Percentiles rank a stretch among this genome's conserved stretches.
Conservation (phyloP, 2,797 vertebrate species). For the Kryptopterus vitreolus region DNA sequence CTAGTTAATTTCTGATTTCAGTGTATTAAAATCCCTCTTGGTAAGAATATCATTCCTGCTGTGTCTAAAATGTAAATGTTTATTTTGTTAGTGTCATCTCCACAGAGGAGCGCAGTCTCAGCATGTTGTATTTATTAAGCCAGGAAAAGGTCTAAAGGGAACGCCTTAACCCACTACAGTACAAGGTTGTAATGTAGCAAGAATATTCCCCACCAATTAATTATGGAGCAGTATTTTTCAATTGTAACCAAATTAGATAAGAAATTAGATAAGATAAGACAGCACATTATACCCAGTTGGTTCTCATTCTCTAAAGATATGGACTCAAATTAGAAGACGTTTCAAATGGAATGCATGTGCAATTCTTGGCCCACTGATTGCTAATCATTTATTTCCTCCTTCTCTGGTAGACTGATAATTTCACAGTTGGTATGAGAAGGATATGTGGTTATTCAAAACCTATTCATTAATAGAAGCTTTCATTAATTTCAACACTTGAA, state of each 20-base stretch:
- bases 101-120: neutral
- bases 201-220: constrained; percentile 8
- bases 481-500: too few relatives aligned
- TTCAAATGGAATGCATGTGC: neutral
- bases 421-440: too few relatives aligned
- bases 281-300: neutral
- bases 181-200: constrained; percentile 2
- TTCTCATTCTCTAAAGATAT: neutral
- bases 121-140: neutral
- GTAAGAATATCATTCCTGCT: neutral
- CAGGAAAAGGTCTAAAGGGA: neutral
- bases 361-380: neutral
- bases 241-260: neutral
- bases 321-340: neutral
- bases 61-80: neutral
- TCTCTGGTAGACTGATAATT: neutral
- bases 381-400: neutral
- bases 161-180: neutral
- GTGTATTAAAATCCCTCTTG: neutral
- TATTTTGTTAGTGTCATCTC: neutral
- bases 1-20: neutral
- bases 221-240: neutral
- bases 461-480: too few relatives aligned
- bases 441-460: too few relatives aligned
- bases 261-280: neutral